Evolutionary conservation across 2,888 invertebrate genomes (phyloP).

Genomic region (Ophraella communa): DNA sequence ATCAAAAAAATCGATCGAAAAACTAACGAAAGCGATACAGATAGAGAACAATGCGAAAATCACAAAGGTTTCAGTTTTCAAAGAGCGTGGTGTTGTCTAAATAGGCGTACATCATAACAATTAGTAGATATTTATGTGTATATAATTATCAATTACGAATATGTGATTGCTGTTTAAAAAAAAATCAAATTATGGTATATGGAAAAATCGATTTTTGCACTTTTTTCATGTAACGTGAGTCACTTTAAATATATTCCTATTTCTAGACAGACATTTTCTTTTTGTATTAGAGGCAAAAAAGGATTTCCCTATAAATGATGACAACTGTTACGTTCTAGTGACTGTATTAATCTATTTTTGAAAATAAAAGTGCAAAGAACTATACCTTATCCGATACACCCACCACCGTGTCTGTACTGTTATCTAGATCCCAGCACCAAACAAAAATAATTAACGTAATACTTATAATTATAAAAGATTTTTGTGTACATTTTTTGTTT

Average conservation of each 20-base stretch:
- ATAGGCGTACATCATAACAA: conserved; percentile 52
- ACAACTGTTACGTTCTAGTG: too few relatives aligned
- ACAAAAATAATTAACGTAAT: background rate
- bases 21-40: conserved; percentile 23
- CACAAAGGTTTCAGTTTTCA: conserved; percentile 61
- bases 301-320: background rate
- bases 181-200: too few relatives aligned
- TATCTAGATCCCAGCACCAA: conserved; percentile 5
- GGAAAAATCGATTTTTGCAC: background rate
- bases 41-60: conserved; percentile 32
- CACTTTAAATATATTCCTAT: too few relatives aligned
- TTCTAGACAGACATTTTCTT: too few relatives aligned
- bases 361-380: background rate
- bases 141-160: background rate
- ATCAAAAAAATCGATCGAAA: conserved; percentile 25
- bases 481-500: conserved; percentile 10
- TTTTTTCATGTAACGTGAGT: too few relatives aligned
- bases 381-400: background rate
- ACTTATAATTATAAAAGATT: background rate
- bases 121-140: conserved; percentile 12
- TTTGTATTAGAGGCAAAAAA: too few relatives aligned
- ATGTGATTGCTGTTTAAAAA: background rate
- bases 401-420: background rate
- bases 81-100: conserved; percentile 64
- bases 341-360: background rate